phyloP scores from a whole-genome alignment of 2,888 invertebrate genomes.

The Lapara coniferarum region DNA sequence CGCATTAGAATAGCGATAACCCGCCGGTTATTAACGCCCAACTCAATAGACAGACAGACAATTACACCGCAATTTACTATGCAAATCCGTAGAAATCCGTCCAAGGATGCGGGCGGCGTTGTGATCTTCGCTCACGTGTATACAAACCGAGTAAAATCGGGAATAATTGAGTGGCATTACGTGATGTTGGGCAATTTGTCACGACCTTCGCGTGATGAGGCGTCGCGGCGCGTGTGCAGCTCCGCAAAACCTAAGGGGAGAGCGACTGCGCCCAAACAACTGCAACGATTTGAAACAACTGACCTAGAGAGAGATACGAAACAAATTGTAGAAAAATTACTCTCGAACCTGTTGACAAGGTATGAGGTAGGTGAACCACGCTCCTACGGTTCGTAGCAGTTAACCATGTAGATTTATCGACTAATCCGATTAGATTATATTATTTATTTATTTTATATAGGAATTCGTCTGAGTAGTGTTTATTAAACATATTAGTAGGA shows the following conservation, averaged over 20 bases:
- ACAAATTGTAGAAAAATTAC: slow-evolving; percentile 10
- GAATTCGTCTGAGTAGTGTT: no score
- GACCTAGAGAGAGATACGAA: neutral
- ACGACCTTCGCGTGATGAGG: slow-evolving; percentile 17
- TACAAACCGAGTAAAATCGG: slow-evolving; percentile 17
- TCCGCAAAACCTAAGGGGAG: neutral
- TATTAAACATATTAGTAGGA: no score
- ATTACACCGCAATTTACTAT: slow-evolving; percentile 9
- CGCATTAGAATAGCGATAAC: neutral
- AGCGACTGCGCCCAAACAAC: slow-evolving; percentile 1
- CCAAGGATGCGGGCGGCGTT: slow-evolving; percentile 7
- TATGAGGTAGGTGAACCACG: neutral
- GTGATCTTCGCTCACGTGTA: slow-evolving; percentile 2
- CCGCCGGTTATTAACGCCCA: neutral
- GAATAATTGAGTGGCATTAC: slow-evolving; percentile 22
- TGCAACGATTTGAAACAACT: neutral
- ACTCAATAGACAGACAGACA: neutral
- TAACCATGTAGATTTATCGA: neutral
- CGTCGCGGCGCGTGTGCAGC: neutral
- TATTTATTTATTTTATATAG: no score
- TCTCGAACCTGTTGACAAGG: neutral
- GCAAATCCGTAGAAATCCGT: slow-evolving; percentile 20
- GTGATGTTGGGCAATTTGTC: slow-evolving; percentile 15
- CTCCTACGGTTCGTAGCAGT: neutral
- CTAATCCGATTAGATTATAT: no score